Conservation (phyloP, 2,113 vertebrate genomes). For the Acrocephalus kingi region DNA sequence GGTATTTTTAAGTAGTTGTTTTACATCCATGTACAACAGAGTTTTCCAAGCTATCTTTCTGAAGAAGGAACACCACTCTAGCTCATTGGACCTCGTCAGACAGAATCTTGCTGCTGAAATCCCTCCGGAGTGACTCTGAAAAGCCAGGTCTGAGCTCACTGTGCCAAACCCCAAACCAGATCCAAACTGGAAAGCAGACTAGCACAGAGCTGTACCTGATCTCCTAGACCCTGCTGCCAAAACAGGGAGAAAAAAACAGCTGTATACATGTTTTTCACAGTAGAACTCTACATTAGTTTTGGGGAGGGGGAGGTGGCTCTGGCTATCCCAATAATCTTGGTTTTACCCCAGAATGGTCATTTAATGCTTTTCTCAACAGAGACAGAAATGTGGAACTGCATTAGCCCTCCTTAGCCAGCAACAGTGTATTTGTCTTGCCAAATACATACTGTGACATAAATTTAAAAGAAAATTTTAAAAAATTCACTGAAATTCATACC, state of each 20-base stretch:
- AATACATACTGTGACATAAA: not conserved
- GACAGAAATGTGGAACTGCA: not conserved
- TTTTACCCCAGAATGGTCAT: not conserved
- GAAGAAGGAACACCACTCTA: not conserved
- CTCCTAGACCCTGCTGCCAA: not conserved
- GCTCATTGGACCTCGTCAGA: not conserved
- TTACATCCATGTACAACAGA: not conserved
- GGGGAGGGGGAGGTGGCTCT: not conserved
- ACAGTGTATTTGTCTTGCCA: not conserved
- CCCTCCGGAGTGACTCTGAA: not conserved
- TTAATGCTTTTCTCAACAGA: not conserved
- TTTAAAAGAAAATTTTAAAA: not conserved
- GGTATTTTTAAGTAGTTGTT: not conserved
- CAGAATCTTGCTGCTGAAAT: not conserved
- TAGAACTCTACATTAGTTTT: not conserved
- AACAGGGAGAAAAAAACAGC: not conserved
- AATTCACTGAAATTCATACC: not conserved
- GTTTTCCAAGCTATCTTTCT: not conserved
- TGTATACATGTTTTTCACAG: rapidly evolving
- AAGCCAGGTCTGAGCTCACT: not conserved
- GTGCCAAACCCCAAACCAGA: not conserved
- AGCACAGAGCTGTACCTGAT: not conserved
- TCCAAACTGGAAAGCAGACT: not conserved
- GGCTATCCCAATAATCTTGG: not conserved
- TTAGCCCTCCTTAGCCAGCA: not conserved